A percentile compares a stretch with the other conserved stretches of the same genome.
These are phyloP conservation scores for Enchytraeus crypticus DNA, from an alignment of 2,888 invertebrate genomes.

Conservation along the genomic window DNA sequence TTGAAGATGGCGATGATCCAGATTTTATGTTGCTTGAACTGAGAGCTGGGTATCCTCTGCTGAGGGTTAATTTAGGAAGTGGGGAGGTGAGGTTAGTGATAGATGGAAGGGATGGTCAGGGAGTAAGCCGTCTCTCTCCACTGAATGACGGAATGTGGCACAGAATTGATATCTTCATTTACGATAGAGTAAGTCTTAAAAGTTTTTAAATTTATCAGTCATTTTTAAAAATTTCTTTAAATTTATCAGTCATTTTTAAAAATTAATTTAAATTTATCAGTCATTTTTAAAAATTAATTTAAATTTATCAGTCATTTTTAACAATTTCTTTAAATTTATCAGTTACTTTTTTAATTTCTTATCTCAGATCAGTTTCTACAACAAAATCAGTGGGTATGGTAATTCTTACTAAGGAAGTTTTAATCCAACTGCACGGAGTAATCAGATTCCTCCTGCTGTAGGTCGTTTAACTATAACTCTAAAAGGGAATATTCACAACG, in stretches of 20 bases:
- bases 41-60: constrained; percentile 79
- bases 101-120: constrained; percentile 47
- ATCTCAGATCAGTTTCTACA: too few relatives aligned
- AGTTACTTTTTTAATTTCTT: too few relatives aligned
- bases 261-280: not conserved
- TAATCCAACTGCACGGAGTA: too few relatives aligned
- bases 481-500: too few relatives aligned
- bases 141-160: constrained; percentile 97
- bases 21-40: constrained; percentile 91
- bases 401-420: too few relatives aligned
- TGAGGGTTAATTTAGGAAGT: constrained; percentile 7
- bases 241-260: not conserved
- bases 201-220: not conserved
- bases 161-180: constrained; percentile 65
- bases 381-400: too few relatives aligned
- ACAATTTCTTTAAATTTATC: too few relatives aligned
- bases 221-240: not conserved
- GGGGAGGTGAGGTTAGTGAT: constrained; percentile 27
- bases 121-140: constrained; percentile 28
- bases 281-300: not conserved
- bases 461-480: too few relatives aligned
- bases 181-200: not conserved
- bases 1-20: constrained; percentile 27
- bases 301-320: too few relatives aligned
- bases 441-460: too few relatives aligned